These are phyloP conservation scores for Portunus trituberculatus DNA, from an alignment of 1,140 invertebrate genomes.

Conservation along the genomic window DNA sequence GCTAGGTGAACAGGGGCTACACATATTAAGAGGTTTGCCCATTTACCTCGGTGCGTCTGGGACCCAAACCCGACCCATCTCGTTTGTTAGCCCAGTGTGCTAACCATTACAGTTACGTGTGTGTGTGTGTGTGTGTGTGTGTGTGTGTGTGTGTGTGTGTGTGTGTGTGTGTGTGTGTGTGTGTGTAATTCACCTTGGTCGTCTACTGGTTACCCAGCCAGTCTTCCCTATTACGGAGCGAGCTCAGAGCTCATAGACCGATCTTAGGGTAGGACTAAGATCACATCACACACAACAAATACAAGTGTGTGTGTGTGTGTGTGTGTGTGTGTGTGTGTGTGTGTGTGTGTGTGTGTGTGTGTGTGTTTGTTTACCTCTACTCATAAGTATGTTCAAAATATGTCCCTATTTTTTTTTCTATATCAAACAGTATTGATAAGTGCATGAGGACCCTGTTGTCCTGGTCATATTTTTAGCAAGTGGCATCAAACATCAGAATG, in stretches of 20 bases:
- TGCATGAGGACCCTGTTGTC: too few relatives aligned
- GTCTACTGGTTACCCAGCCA: background rate
- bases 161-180: background rate
- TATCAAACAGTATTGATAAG: too few relatives aligned
- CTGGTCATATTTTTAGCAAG: too few relatives aligned
- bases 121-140: background rate
- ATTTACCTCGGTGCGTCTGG: background rate
- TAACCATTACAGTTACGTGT: background rate
- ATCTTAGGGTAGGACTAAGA: too few relatives aligned
- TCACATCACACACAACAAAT: too few relatives aligned
- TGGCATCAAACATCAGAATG: too few relatives aligned
- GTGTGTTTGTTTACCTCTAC: too few relatives aligned
- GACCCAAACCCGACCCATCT: background rate
- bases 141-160: conserved; percentile 26
- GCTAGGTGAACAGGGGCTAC: too few relatives aligned
- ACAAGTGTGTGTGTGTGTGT: background rate
- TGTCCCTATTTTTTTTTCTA: too few relatives aligned
- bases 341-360: background rate
- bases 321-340: conserved; percentile 33
- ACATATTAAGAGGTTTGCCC: background rate
- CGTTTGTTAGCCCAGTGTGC: background rate
- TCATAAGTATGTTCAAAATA: too few relatives aligned
- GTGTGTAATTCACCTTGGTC: background rate
- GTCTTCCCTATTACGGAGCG: too few relatives aligned
- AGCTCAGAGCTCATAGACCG: too few relatives aligned